Conservation (phyloP, 1,140 invertebrate species). For the Nebria ingens region DNA sequence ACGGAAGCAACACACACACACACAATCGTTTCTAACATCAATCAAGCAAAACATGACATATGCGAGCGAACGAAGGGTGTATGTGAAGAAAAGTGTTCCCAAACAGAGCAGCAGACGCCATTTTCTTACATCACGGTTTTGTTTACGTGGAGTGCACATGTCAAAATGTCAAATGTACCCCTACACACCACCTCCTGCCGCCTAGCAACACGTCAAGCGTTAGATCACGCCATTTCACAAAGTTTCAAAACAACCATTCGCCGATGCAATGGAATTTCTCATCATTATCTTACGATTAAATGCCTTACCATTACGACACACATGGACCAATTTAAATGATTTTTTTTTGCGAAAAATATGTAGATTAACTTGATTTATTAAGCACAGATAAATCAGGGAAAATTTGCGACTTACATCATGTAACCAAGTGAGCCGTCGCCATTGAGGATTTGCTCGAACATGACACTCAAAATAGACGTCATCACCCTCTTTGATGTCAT, state of each 20-base stretch:
- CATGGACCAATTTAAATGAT: neutral
- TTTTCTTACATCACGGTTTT: neutral
- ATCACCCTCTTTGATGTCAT: slow-evolving; percentile 84
- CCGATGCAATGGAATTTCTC: neutral
- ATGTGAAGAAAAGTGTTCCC: too few species aligned
- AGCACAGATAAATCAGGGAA: neutral
- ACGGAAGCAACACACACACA: too few species aligned
- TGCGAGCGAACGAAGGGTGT: neutral
- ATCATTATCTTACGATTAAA: too few species aligned
- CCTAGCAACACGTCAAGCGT: too few species aligned
- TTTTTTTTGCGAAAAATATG: slow-evolving; percentile 2
- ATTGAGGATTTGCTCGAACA: slow-evolving; percentile 76
- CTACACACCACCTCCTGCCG: too few species aligned
- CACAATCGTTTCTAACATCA: neutral
- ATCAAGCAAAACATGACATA: neutral
- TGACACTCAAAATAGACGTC: slow-evolving; percentile 91
- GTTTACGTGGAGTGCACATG: neutral
- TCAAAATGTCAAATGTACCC: slow-evolving; percentile 3
- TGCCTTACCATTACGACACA: neutral
- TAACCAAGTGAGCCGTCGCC: slow-evolving; percentile 74
- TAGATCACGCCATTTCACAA: too few species aligned
- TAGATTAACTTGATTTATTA: too few species aligned
- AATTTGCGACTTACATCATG: slow-evolving; percentile 60
- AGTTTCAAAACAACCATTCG: neutral
- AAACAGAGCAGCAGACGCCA: neutral